Evolutionary conservation across 2,888 invertebrate genomes (phyloP), one percentile per base, ranked within the genome.

Genomic region (Rambutsinella grinnellia): DNA sequence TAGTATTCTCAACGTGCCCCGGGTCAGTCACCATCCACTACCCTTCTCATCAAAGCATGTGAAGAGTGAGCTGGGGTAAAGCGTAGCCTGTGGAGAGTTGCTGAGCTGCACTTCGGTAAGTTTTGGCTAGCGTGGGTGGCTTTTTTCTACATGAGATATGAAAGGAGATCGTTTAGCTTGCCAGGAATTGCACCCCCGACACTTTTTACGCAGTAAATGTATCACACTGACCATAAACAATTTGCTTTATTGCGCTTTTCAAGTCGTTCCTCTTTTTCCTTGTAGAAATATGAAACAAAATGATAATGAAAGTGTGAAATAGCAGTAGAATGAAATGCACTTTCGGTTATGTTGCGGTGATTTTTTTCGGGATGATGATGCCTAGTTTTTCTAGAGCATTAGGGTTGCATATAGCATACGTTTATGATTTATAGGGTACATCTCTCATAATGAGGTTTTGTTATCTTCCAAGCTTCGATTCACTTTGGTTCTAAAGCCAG

Each of bases 381-480:
- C 36, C 36, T 13, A 36, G 36, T 36, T 36, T n/a, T 36, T 36
- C 36, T 36, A 36, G 5, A 36, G 13, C 5, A 36, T 70, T 53
- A 36, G 28, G 49, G 63, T n/a, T 46, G 36, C 58, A 56, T 51
- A 70, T 44, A 56, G 62, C 61, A 70, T 54, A 24, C 10, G 17
- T 71, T 63, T 46, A 72, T 72, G 58, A 72, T 72, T 72, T 72
- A 72, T 46, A n/a, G n/a, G 57, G 23, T 57, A 63, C 62, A 70
- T 71, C 36, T 36, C 36, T 36, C 13, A 36, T 13, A 13, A 36
- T 36, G 36, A 36, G 36, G 36, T 36, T 71, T 60, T 44, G 58
- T 72, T 72, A 72, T 72, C 72, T 72, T 66, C 54, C 47, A 65
- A 58, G 72, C 72, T 72, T 66, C 19, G 51, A 65, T 72, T 58